Percentiles rank a stretch among this genome's conserved stretches.
Conservation (phyloP, 1,140 invertebrate genomes). For the Camponotus vicinus region DNA sequence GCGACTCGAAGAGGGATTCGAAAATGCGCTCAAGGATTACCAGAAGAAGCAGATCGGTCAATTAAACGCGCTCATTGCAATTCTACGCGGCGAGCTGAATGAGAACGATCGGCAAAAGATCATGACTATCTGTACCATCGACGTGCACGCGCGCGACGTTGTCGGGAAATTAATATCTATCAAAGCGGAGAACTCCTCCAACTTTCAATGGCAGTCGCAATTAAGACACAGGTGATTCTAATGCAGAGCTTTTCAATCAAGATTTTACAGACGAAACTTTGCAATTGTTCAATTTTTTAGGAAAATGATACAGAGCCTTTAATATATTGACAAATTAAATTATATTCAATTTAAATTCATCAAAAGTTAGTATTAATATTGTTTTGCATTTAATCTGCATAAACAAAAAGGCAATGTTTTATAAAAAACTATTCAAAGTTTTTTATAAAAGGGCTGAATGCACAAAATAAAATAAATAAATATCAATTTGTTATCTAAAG, state of each 20-base stretch:
- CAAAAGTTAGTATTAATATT: neutral
- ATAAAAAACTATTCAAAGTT: neutral
- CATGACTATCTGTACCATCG: slow-evolving; percentile 95
- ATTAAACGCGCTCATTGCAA: slow-evolving; percentile 93
- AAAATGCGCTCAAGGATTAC: slow-evolving; percentile 89
- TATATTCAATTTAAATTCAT: neutral
- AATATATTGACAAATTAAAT: neutral
- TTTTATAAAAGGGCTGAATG: too few relatives aligned
- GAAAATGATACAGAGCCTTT: neutral
- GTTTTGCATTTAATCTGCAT: neutral
- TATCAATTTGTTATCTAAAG: too few relatives aligned
- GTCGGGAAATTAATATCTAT: slow-evolving; percentile 90
- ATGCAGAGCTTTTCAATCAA: neutral
- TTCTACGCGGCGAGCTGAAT: slow-evolving; percentile 93
- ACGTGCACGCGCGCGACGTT: slow-evolving; percentile 96
- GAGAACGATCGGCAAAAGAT: slow-evolving; percentile 93
- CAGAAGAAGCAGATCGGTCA: slow-evolving; percentile 91
- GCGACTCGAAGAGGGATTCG: slow-evolving; percentile 94
- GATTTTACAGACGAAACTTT: neutral
- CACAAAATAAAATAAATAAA: too few relatives aligned
- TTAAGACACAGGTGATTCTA: slow-evolving; percentile 91
- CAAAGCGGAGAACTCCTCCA: slow-evolving; percentile 89
- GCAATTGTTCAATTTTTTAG: neutral
- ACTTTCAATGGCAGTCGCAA: slow-evolving; percentile 98
- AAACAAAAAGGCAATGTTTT: neutral